These are phyloP conservation scores for Papilio helenus DNA, from an alignment of 1,140 invertebrate genomes.

Conservation along the genomic window DNA sequence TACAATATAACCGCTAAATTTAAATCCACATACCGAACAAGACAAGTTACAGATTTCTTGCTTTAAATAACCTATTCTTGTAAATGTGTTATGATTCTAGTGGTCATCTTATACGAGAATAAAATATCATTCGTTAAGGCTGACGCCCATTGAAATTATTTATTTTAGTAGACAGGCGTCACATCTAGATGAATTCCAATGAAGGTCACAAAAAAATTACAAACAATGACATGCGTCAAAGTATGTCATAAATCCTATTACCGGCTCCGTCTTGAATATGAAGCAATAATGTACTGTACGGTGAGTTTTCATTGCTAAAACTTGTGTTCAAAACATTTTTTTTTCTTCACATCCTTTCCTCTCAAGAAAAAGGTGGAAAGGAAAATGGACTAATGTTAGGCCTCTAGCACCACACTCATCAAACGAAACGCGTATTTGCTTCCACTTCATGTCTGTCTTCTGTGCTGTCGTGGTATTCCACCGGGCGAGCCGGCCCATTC, in stretches of 20 bases:
- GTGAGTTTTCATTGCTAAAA: background rate
- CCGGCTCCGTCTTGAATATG: background rate
- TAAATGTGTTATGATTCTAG: background rate
- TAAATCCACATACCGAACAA: too few species aligned
- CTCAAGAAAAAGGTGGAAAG: too few species aligned
- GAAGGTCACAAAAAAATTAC: constrained; percentile 19
- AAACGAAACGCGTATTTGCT: too few species aligned
- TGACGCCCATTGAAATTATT: background rate
- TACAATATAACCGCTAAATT: too few species aligned
- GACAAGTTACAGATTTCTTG: too few species aligned
- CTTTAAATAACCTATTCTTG: background rate
- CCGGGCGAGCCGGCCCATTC: too few species aligned
- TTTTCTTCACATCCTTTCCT: too few species aligned
- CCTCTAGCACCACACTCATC: too few species aligned
- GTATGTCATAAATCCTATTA: constrained; percentile 21
- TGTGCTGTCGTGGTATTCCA: too few species aligned
- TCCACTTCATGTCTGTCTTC: too few species aligned
- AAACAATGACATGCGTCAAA: background rate
- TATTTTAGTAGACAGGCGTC: constrained; percentile 11
- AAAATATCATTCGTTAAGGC: background rate
- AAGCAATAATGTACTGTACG: background rate
- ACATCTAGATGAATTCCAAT: constrained; percentile 11
- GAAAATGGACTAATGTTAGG: too few species aligned
- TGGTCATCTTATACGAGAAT: background rate
- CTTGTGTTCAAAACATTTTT: background rate